These are phyloP conservation scores for Eublepharis macularius DNA, from an alignment of 2,113 vertebrate genomes.

Conservation along the genomic window DNA sequence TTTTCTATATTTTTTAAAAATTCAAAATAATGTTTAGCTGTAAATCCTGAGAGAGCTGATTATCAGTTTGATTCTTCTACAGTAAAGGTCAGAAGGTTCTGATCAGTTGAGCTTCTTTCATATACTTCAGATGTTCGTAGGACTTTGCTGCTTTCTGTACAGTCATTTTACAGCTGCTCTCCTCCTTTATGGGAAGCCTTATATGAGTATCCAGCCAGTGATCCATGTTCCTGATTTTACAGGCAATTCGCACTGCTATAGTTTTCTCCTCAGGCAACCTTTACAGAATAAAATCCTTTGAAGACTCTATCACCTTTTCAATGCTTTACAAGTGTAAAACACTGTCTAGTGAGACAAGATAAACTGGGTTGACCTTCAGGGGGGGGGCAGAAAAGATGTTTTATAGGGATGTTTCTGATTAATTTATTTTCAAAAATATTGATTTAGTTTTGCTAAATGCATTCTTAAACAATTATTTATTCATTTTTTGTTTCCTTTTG, in stretches of 20 bases:
- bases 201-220: neutral
- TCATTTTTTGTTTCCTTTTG: too few relatives aligned
- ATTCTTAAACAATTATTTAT: too few relatives aligned
- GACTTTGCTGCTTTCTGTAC: neutral
- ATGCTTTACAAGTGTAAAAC: neutral
- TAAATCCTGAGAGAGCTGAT: neutral
- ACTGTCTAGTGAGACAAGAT: neutral
- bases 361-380: neutral
- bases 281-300: neutral
- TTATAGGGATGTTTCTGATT: too few relatives aligned
- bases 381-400: too few relatives aligned
- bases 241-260: neutral
- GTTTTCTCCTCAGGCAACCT: neutral
- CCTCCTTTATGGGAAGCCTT: neutral
- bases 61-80: neutral
- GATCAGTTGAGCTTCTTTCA: neutral
- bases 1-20: neutral
- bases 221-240: neutral
- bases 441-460: too few relatives aligned
- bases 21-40: neutral
- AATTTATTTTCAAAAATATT: too few relatives aligned
- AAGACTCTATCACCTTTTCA: neutral
- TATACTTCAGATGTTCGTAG: neutral
- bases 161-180: neutral
- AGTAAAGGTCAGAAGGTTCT: neutral